These are phyloP conservation scores for Rafetus swinhoei DNA, from an alignment of 2,113 vertebrate genomes.

Conservation along the genomic window DNA sequence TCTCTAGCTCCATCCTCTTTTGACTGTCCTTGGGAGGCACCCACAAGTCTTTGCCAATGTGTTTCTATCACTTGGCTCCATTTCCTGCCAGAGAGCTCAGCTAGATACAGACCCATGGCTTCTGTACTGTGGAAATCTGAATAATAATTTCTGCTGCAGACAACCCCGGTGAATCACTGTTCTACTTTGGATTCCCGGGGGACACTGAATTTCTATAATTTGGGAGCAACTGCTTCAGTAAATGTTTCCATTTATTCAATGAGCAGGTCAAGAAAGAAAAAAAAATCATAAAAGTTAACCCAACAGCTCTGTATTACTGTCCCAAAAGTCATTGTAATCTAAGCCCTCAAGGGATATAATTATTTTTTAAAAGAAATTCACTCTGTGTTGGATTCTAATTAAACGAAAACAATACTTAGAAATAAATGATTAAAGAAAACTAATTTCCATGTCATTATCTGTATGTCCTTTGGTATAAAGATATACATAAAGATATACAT, in stretches of 20 bases:
- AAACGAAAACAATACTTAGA: background rate
- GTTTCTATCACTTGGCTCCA: slow-evolving; percentile 49
- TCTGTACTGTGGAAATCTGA: slow-evolving; percentile 42
- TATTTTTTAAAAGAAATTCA: slow-evolving; percentile 17
- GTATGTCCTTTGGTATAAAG: background rate
- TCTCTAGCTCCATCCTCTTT: background rate
- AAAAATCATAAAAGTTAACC: slow-evolving; percentile 47
- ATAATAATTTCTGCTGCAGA: slow-evolving; percentile 60
- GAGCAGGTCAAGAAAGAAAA: slow-evolving; percentile 59
- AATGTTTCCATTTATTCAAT: slow-evolving; percentile 63
- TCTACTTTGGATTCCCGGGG: slow-evolving; percentile 60
- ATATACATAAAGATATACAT: too few relatives aligned
- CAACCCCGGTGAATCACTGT: slow-evolving; percentile 53
- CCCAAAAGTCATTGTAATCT: slow-evolving; percentile 49
- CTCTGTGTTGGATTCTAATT: background rate
- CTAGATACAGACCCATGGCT: slow-evolving; percentile 33
- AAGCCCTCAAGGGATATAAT: slow-evolving; percentile 22
- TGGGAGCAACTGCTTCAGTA: slow-evolving; percentile 64
- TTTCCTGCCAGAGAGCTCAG: slow-evolving; percentile 53
- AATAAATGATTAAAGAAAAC: background rate
- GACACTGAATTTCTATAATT: slow-evolving; percentile 51
- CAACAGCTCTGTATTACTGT: slow-evolving; percentile 49
- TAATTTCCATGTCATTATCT: background rate
- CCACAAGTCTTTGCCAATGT: slow-evolving; percentile 14
- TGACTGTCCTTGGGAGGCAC: background rate